Base-by-base conservation (phyloP, 1,140 invertebrate species). In the Tetragnatha versicolor region DNA sequence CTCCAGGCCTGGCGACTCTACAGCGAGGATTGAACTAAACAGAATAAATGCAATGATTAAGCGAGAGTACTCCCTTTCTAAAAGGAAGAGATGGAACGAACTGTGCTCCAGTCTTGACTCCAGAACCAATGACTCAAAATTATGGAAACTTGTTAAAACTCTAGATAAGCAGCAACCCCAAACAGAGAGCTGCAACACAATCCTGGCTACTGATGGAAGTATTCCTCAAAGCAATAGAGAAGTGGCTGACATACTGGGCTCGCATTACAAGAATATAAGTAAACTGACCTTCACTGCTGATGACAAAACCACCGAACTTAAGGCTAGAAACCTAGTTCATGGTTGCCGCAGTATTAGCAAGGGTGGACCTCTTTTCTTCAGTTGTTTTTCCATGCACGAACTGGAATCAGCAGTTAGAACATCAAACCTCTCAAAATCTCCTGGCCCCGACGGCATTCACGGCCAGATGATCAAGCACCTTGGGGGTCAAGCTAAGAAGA, bases 121-220 rank as follows among this genome's bases (percentile, higher is more conserved):
- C 14, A 65, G 20, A 65, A 29, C 61, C 20, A 10, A 27, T 12
- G n/a, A 45, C 20, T 42, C 61, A 10, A 65, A 65, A 29, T 27
- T 65, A 29, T 65, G 61, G 37, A 65, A 65, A 25, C 27, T 65
- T 12, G 58, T 61, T 17, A 61, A 42, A 51, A 51, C 14, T 51
- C 5, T 51, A n/a, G 47, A 7, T 51, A 51, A 51, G 22, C 47
- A 51, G 47, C 53, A 58, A 58, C 53, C 53, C 29, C 53, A 58
- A 58, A 29, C 25, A 29, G 53, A 58, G 25, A 58, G 29, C 22
- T 27, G 53, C 53, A 58, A 29, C n/a, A 58, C 53, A 4, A 12
- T 58, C 29, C 53, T 58, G 53, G 53, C 53, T 29, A 22, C 25
- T 7, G 12, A 58, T 6, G 25, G 10, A 4, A 58, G 53, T 31